A percentile compares a stretch with the other conserved stretches of the same genome.
Conservation (phyloP, 2,113 vertebrate genomes). For the Nicator chloris region DNA sequence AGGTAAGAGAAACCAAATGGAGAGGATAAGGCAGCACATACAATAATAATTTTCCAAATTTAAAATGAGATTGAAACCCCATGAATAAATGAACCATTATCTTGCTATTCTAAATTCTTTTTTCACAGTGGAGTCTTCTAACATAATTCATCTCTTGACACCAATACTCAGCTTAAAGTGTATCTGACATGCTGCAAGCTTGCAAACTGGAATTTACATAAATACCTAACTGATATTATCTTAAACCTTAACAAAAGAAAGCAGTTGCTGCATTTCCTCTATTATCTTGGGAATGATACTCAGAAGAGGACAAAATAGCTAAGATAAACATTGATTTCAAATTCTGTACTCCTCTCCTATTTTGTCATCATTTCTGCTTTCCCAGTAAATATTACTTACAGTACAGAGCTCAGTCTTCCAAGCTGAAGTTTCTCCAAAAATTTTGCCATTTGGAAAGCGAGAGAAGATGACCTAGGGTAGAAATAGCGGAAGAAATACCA, state of each 20-base stretch:
- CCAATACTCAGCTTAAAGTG: background rate
- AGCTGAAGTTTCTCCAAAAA: background rate
- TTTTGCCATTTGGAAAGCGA: background rate
- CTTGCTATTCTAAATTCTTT: background rate
- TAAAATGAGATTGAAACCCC: background rate
- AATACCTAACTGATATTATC: background rate
- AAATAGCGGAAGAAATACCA: background rate
- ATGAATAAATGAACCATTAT: background rate
- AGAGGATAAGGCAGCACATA: background rate
- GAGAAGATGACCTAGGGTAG: fast-evolving
- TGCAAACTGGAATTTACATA: background rate
- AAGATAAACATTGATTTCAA: background rate
- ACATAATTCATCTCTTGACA: background rate
- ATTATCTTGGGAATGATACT: background rate
- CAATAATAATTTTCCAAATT: background rate
- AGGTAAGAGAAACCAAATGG: background rate
- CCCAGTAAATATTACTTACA: background rate
- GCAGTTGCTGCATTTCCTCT: background rate
- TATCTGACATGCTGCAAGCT: background rate
- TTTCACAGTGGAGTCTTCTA: background rate
- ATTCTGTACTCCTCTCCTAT: background rate
- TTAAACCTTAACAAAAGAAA: background rate
- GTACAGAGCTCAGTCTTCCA: background rate
- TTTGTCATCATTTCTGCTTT: background rate
- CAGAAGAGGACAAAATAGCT: background rate